Base-by-base conservation (phyloP, 2,888 invertebrate genomes). In the Amiota mariae region DNA sequence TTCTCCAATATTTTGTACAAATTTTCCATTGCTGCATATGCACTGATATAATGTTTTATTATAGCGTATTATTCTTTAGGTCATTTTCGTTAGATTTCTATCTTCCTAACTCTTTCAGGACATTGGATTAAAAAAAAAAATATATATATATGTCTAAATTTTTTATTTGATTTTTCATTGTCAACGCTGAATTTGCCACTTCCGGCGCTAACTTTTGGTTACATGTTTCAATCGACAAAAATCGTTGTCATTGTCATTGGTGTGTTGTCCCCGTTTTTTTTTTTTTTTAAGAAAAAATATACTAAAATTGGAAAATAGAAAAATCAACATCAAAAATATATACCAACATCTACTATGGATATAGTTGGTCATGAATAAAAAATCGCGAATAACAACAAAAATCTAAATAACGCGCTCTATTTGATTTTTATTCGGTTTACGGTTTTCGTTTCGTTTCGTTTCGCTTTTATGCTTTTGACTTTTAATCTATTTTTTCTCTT, bases 171-270 rank as follows among this genome's bases (percentile, higher is more conserved):
- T n/a, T 63, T 68, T 51, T 47, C 13, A 51, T 68, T 68, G 67
- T 68, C 67, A 68, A 24, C 67, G 49, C 48, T 51, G 67, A 49
- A 51, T 51, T 68, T 68, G 51, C 51, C 67, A 68, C 67, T 68
- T 68, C 67, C 67, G 67, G 54, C 54, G 67, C 47, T 68, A 51
- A 68, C 67, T 68, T 68, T 51, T 51, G 67, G 51, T 68, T 68
- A 68, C 67, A 68, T 68, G 51, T 68, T 68, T 68, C 67, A 68
- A 68, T 54, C 48, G 67, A 51, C 51, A 66, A 66, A 66, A 66
- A 66, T 66, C 47, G 48, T 48, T 59, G 48, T 48, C 36, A 36
- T 36, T 36, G 36, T 36, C 36, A 36, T 36, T 6, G 36, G 4
- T 36, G 36, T 36, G 36, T 36, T 36, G 36, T 36, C 36, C 36